A percentile compares a stretch with the other conserved stretches of the same genome.
Conservation (phyloP, 2,113 vertebrate genomes). For the Apus apus region DNA sequence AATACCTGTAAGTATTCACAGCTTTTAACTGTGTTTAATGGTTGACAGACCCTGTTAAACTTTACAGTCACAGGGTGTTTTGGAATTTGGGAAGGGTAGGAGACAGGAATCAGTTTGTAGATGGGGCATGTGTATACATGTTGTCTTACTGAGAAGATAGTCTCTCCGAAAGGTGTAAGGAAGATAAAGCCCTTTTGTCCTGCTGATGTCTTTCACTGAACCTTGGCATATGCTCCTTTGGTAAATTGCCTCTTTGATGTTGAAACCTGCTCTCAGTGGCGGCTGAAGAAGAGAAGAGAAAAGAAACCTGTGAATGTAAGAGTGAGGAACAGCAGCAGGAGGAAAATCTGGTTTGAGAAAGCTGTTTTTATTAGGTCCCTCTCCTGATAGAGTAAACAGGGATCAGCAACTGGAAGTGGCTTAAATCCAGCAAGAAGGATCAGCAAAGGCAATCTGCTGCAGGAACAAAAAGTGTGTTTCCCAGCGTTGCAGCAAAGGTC, state of each 20-base stretch:
- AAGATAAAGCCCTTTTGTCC: background rate
- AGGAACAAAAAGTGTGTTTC: background rate
- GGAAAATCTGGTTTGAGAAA: background rate
- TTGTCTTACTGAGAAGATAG: background rate
- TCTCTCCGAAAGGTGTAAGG: background rate
- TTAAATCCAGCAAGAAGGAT: background rate
- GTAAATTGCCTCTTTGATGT: background rate
- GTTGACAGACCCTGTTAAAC: background rate
- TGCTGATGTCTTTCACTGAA: background rate
- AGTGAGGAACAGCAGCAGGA: background rate
- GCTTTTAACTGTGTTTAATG: background rate
- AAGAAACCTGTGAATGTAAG: background rate
- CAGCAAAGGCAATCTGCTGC: background rate
- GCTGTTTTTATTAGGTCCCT: background rate
- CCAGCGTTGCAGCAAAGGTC: background rate
- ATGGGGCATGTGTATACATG: background rate
- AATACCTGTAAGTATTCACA: background rate
- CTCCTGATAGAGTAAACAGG: rapidly evolving
- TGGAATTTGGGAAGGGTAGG: background rate
- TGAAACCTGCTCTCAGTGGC: background rate
- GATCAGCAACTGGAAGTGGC: background rate
- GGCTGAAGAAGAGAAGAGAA: background rate
- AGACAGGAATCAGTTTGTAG: background rate
- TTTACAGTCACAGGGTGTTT: background rate
- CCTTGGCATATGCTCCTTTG: background rate